These are phyloP conservation scores for Spheniscus mendiculus DNA, from an alignment of 2,113 vertebrate genomes.

Conservation along the genomic window DNA sequence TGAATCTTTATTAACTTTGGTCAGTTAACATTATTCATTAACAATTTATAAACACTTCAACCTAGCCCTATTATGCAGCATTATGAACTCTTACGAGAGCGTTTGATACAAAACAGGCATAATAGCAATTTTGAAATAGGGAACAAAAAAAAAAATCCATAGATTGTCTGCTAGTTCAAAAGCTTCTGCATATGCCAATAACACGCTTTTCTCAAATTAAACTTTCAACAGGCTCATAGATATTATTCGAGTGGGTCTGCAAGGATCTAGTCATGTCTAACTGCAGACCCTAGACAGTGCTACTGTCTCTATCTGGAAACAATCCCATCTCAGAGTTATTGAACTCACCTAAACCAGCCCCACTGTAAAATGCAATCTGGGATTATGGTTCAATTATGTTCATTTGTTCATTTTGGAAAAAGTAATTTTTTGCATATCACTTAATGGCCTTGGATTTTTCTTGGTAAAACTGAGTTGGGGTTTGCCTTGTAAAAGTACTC, in stretches of 20 bases:
- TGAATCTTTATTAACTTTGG: constrained; percentile 56
- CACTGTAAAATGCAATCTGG: not conserved
- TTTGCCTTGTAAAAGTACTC: constrained; percentile 8
- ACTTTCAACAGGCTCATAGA: constrained; percentile 39
- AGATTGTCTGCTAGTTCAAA: not conserved
- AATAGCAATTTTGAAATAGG: not conserved
- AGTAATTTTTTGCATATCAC: not conserved
- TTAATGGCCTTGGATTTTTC: not conserved
- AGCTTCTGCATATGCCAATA: constrained; percentile 17
- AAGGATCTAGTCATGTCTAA: not conserved
- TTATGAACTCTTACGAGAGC: constrained; percentile 38
- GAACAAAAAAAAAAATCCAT: not conserved
- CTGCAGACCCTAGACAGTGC: not conserved
- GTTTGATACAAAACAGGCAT: not conserved
- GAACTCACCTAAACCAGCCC: not conserved
- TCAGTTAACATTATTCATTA: constrained; percentile 41
- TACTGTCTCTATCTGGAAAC: not conserved
- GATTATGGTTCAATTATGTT: not conserved
- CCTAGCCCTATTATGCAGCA: constrained; percentile 22
- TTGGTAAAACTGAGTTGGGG: not conserved
- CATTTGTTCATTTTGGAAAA: not conserved
- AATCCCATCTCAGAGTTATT: not conserved
- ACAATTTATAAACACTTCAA: constrained; percentile 48
- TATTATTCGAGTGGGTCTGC: not conserved
- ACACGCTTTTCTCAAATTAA: constrained; percentile 59